Evolutionary conservation across 2,888 invertebrate species (phyloP).

Genomic region (Epinotia demarniana): DNA sequence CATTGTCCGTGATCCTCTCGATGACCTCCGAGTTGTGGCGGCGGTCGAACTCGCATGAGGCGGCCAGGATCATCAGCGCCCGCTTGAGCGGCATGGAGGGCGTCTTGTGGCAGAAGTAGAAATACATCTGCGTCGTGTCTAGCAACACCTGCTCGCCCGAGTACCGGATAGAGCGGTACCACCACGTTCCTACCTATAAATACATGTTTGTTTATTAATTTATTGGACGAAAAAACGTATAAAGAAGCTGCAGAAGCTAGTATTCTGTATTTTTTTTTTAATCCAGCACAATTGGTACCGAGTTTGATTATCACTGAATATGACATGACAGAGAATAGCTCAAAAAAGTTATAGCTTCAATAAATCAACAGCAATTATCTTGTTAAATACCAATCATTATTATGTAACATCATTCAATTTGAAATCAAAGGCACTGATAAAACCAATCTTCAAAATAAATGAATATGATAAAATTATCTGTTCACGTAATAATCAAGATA

Average conservation of each 20-base stretch:
- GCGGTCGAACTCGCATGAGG: slow-evolving; percentile 98
- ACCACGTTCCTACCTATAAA: slow-evolving; percentile 95
- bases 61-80: slow-evolving; percentile 98
- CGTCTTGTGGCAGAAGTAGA: slow-evolving; percentile 97
- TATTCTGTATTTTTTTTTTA: too few species aligned
- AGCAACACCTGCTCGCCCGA: slow-evolving; percentile 98
- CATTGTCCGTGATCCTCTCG: slow-evolving; percentile 96
- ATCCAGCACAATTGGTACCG: too few species aligned
- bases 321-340: too few species aligned
- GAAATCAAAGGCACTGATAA: not conserved
- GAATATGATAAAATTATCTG: not conserved
- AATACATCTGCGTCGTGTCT: slow-evolving; percentile 98
- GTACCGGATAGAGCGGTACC: slow-evolving; percentile 99
- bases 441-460: not conserved
- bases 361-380: too few species aligned
- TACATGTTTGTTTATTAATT: not conserved
- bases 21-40: slow-evolving; percentile 97
- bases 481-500: too few species aligned
- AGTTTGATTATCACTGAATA: too few species aligned
- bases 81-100: slow-evolving; percentile 97
- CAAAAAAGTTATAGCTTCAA: too few species aligned
- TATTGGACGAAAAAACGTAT: too few species aligned
- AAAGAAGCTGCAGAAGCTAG: too few species aligned
- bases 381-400: not conserved
- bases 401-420: not conserved